Base-by-base conservation (phyloP, 2,797 vertebrate species). In the Chelmon rostratus region DNA sequence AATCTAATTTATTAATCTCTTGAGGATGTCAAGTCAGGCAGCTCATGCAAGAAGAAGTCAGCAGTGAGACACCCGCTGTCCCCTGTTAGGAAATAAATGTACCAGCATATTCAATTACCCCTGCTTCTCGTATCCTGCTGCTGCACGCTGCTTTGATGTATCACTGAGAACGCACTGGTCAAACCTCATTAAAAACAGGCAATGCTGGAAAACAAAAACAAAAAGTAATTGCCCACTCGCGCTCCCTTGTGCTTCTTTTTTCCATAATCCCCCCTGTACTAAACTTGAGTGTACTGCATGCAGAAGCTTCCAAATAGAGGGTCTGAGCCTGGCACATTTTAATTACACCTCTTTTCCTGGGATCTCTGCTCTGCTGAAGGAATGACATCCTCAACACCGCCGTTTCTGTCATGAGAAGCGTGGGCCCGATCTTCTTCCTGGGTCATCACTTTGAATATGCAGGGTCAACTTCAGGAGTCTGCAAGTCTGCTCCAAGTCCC, bases 171-270 rank as follows among this genome's bases (percentile, higher is more conserved):
- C 57, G 40, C 88, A 56, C 76, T 88, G 92, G 92, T 93, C 93
- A 93, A 90, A 92, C 89, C 92, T 94, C 87, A 90, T 92, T 93
- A 86, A 88, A 89, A 91, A 85, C 81, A 63, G 78, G 78, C 77
- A 73, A 79, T 62, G 89, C 74, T 78, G 64, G 80, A 87, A 93
- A 93, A 94, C 89, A 93, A 92, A 92, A 94, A 93, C 88, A 89
- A 88, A 63, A 89, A 62, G 84, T 93, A 92, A 95, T 94, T 93
- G 91, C 86, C 59, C 62, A 63, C 73, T 80, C 35, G 42, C 25
- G 15, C 71, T 86, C 84, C 71, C 78, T 63, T 70, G 64, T 74
- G 85, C 7, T 90, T 70, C 62, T 79, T 75, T 76, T 79, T 76
- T 75, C 68, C n/a, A 66, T 89, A 90, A 82, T 83, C 83, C 80